A percentile compares a stretch with the other conserved stretches of the same genome.
These are phyloP conservation scores for Rhea americana DNA, from an alignment of 2,113 vertebrate species.

Conservation along the genomic window DNA sequence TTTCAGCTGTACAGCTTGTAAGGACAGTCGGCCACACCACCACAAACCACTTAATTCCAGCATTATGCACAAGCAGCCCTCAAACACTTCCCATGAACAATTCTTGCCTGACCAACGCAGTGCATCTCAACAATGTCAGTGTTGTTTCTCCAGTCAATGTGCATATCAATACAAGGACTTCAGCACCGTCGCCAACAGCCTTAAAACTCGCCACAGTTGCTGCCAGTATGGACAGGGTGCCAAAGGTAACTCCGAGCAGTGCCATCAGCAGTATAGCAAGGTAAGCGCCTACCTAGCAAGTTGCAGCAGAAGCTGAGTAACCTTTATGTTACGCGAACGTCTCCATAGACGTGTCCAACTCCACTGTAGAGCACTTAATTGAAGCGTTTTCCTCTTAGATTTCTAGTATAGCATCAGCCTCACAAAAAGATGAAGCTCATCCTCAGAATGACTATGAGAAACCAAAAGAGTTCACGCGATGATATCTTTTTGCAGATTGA, in stretches of 20 bases:
- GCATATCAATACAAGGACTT: slow-evolving; percentile 87
- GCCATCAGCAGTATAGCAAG: slow-evolving; percentile 89
- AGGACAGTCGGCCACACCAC: slow-evolving; percentile 85
- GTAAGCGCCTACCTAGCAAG: slow-evolving; percentile 30
- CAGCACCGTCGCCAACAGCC: slow-evolving; percentile 89
- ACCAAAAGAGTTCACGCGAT: background rate
- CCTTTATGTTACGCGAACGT: accelerated
- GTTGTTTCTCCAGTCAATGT: slow-evolving; percentile 90
- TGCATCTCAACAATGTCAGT: slow-evolving; percentile 87
- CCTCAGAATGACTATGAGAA: accelerated
- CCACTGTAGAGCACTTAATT: accelerated
- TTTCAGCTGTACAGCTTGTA: slow-evolving; percentile 84
- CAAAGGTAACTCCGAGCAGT: slow-evolving; percentile 90
- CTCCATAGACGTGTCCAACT: accelerated
- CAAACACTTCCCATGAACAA: slow-evolving; percentile 88
- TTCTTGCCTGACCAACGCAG: slow-evolving; percentile 83
- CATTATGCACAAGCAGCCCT: slow-evolving; percentile 84
- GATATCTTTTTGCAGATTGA: background rate
- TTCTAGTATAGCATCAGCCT: background rate
- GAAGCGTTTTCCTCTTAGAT: background rate
- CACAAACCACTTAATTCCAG: slow-evolving; percentile 85
- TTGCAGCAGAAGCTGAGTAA: background rate
- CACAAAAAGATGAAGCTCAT: background rate
- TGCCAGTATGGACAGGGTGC: slow-evolving; percentile 89
- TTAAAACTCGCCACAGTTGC: slow-evolving; percentile 94